Evolutionary conservation across 37 sponge, comb jelly and placozoan genomes (phyloP).

Genomic region (Chondrilla cf. caribensis): DNA sequence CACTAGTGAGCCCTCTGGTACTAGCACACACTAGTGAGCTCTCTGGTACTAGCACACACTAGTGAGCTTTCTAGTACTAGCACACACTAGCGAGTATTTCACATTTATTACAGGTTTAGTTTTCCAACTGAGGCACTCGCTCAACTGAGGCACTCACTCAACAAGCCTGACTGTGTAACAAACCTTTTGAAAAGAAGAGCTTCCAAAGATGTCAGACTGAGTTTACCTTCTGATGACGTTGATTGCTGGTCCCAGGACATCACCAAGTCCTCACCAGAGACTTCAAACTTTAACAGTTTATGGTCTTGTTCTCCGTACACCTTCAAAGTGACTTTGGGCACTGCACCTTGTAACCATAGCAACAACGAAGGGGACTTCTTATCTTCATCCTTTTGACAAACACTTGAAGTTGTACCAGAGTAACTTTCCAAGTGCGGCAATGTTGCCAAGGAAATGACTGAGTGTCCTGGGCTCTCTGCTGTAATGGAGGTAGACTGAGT

Average conservation of each 20-base stretch:
- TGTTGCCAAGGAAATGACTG: slow-evolving; percentile 26
- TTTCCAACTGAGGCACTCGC: too few species aligned
- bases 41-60: too few species aligned
- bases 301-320: not conserved
- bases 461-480: slow-evolving; percentile 3
- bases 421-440: not conserved
- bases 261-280: not conserved
- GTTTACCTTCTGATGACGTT: not conserved
- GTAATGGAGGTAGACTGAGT: not conserved
- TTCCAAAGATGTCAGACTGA: not conserved
- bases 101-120: too few species aligned
- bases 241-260: slow-evolving; percentile 16
- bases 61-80: too few species aligned
- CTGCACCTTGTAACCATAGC: slow-evolving; percentile 21
- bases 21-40: too few species aligned
- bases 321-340: not conserved
- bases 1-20: too few species aligned
- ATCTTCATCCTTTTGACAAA: not conserved
- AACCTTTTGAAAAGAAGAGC: not conserved
- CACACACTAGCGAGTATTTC: too few species aligned
- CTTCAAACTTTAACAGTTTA: not conserved
- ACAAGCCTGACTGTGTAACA: too few species aligned
- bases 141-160: too few species aligned
- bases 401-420: slow-evolving; percentile 6
- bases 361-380: not conserved